Evolutionary conservation across 1,140 invertebrate genomes (phyloP), one percentile per base, ranked within the genome.

Genomic region (Apis mellifera): DNA sequence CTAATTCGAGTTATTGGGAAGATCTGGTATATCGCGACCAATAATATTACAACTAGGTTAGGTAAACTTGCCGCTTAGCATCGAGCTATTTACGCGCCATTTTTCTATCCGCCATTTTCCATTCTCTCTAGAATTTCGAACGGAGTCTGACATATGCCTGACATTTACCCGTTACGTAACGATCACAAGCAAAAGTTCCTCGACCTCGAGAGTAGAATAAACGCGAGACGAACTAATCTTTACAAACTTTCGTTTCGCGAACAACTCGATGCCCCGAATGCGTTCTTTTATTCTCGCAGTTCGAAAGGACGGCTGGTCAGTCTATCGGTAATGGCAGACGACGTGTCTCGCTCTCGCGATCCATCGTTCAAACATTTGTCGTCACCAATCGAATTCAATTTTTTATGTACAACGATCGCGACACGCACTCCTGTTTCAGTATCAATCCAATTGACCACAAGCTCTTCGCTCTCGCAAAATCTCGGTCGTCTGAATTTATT

Each of bases 291-390:
- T 21, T 42, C 19, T 42, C 50, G 3, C 68, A 68, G 54, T 32
- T 83, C 57, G 74, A 85, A 84, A 84, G 84, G 86, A 89, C 84
- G 84, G 80, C 88, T 86, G 80, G 74, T 91, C 90, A 89, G 89
- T 91, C 89, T 90, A 84, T 90, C 78, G 77, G 81, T 88, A 90
- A 87, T 71, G 89, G 87, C 87, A 79, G 78, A 84, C 81, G 48
- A 84, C 57, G 64, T 65, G 62, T 69, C n/a, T 74, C 52, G 66
- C 64, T 77, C 60, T 65, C 23, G 52, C 26, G 9, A 62, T 70
- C 59, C 23, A 70, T 82, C 60, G 57, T 26, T n/a, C 50, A 21
- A 52, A 32, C 19, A 21, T 26, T 19, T 52, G 1, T 62, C 17
- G 21, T 50, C 76, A 59, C 23, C 70, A 42, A 42, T 70, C 42